Base-by-base conservation (phyloP, 35 echinoderm and acorn worm species). In the Amphiura filiformis region DNA sequence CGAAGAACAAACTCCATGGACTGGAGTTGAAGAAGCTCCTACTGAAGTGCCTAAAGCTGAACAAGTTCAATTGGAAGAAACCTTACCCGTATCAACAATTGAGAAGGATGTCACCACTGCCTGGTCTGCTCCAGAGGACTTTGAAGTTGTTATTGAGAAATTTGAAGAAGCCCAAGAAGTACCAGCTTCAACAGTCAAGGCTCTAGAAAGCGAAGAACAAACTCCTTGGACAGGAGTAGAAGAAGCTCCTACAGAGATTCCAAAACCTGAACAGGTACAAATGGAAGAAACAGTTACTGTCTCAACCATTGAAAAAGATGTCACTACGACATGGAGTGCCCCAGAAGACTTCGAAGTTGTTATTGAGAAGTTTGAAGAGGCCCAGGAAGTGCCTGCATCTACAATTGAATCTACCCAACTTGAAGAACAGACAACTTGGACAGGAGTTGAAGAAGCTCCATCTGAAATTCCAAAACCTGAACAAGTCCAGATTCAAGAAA, bases 371-470 rank as follows among this genome's bases (percentile, higher is more conserved):
- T 40, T 57, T 57, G 65, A 76, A 77, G 84, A 18, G 22, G 84
- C 39, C 26, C 0, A 28, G 0, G 76, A 78, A 76, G 57, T 78
- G 13, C 0, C 84, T 65, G 38, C 64, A n/a, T 39, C 70, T 0
- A 39, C 39, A 0, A 76, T 39, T 38, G 77, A 52, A 79, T 13
- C 37, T 64, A 34, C 84, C 37, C 39, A 85, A 56, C 85, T 22
- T 33, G 82, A 83, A n/a, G 89, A 85, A 18, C 39, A 78, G 35
- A n/a, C 84, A 41, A n/a, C 89, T 18, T 41, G 41, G 76, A 77
- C 76, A 32, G 42, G 35, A 36, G 34, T 61, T 34, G 76, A 80
- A 32, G 38, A 39, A 39, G 83, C 32, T 33, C 56, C 70, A 30
- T 14, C 37, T 34, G 7, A 86, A 86, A 32, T 80, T 11, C 80